Base-by-base conservation (phyloP, 1,140 invertebrate species). In the Magallana gigas region DNA sequence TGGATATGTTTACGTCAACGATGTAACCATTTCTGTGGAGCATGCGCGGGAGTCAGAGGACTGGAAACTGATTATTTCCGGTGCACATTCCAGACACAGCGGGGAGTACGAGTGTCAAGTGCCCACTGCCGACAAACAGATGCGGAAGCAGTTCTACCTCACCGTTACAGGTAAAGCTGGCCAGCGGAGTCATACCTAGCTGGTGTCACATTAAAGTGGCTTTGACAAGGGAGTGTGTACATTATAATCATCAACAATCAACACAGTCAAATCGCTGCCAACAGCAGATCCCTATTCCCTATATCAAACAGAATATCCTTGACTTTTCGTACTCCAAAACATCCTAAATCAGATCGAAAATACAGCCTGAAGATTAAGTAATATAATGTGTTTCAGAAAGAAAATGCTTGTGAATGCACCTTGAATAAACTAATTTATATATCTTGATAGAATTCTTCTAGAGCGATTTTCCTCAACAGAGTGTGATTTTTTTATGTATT, bases 81-180 rank as follows among this genome's bases (percentile, higher is more conserved):
- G 62, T 57, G 84, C 82, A 62, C 57, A 83, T 64, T 64, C 48
- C 8, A 83, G 84, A 8, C 62, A 89, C 58, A 81, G 56, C 48
- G 86, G 86, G 56, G 60, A 82, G 60, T 87, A 89, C 57, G 86
- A 89, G 59, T 89, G 86, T 85, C 86, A 87, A 85, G 86, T 89
- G 8, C 18, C 84, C 18, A 80, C 87, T 12, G n/a, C 56, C 6
- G 71, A 85, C 12, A 85, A 81, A 85, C 57, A 64, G 29, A 60
- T 85, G 23, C 56, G 87, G 48, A 64, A 88, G 57, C 76, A 64
- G 48, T 80, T 85, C 83, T 82, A 85, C 59, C 84, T 85, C 84
- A 85, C 64, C 23, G 64, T 85, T 1, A 57, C 82, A 82, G 87
- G 87, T 85, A 88, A 0, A 84, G 36, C 36, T 56, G 48, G 23